Base-by-base conservation (phyloP, 2,113 vertebrate genomes). In the Grallaria varia region DNA sequence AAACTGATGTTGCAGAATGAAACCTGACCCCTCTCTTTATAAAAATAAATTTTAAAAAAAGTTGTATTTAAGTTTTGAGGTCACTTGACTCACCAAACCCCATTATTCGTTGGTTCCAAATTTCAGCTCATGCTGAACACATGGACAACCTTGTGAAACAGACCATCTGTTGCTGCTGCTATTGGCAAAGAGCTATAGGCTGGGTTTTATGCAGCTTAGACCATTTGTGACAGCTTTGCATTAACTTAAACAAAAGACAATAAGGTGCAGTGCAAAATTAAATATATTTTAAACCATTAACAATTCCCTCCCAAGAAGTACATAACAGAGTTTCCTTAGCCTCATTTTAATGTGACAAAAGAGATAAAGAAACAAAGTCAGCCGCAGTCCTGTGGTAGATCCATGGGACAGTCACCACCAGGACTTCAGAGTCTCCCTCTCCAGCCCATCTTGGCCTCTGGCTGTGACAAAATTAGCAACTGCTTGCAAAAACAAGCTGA, bases 401-500 rank as follows among this genome's bases (percentile, higher is more conserved):
- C 62, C 35, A 14, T 27, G 39, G 67, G 75, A 75, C 30, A 31
- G 39, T 44, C 67, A 74, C 35, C 72, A 67, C 19, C 30, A 62
- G 47, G 39, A 67, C 45, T 81, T 86, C 56, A 68, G 73, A 86
- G 75, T 17, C 33, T 77, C 64, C 31, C 63, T 87, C 31, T 67
- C 25, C 59, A 74, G 45, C 31, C 63, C 1, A 3, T 60, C 55
- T 50, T 67, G 78, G 50, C 39, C 75, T 66, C 68, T 90, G n/a
- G 37, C 78, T 87, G 72, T 67, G 82, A 90, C 56, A 93, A 80
- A 96, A 94, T 67, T 33, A 86, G 50, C 84, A 88, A 58, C 42
- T 76, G 63, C 60, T 83, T 83, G 53, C 33, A 80, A 80, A 90
- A 95, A 71, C 90, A 95, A 93, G 92, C 87, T 96, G 95, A 96